These are phyloP conservation scores for Aphyosemion australe DNA, from an alignment of 2,113 vertebrate genomes.

Conservation along the genomic window DNA sequence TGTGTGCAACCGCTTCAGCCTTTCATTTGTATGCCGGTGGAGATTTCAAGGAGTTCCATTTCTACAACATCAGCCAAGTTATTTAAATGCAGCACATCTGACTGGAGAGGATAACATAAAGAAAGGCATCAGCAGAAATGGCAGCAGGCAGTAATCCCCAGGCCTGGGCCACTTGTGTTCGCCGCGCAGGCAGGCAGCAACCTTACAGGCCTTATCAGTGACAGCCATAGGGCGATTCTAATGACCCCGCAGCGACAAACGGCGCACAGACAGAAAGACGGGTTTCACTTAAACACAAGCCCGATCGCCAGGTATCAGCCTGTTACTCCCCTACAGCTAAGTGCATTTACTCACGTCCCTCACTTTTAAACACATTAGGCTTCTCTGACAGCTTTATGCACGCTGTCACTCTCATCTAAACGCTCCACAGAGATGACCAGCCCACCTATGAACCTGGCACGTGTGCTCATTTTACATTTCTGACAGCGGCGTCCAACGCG, in stretches of 20 bases:
- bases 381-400: constrained; percentile 34
- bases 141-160: constrained; percentile 81
- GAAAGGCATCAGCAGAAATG: constrained; percentile 83
- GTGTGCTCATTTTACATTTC: constrained; percentile 23
- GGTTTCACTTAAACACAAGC: constrained; percentile 68
- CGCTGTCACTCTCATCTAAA: constrained; percentile 41
- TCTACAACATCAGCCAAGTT: constrained; percentile 76
- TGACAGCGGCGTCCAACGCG: constrained; percentile 24
- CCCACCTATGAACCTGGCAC: constrained; percentile 37
- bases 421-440: constrained; percentile 15
- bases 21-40: constrained; percentile 69
- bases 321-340: not conserved
- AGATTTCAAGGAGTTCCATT: constrained; percentile 64
- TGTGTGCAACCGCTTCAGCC: constrained; percentile 9
- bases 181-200: constrained; percentile 68
- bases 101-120: constrained; percentile 78
- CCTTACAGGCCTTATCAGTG: constrained; percentile 75
- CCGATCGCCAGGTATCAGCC: constrained; percentile 37
- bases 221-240: constrained; percentile 76
- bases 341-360: constrained; percentile 18
- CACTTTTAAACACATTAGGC: constrained; percentile 11
- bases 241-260: constrained; percentile 68
- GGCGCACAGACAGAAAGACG: constrained; percentile 46
- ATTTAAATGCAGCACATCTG: constrained; percentile 78
- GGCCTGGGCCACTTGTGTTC: constrained; percentile 73